These are phyloP conservation scores for Xiphophorus couchianus DNA, from an alignment of 2,113 vertebrate genomes.

Conservation along the genomic window DNA sequence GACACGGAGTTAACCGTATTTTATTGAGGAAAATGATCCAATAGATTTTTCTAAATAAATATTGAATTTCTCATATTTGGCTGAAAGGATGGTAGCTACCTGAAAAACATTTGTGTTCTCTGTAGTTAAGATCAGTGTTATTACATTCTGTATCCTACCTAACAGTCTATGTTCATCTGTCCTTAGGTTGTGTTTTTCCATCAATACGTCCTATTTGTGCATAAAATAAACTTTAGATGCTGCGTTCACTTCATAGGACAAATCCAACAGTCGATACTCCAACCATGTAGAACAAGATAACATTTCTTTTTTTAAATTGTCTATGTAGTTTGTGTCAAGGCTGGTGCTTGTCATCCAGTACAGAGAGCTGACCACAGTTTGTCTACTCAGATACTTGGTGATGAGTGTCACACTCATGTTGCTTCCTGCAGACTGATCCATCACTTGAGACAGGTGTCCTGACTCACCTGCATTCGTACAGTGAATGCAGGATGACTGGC, in stretches of 20 bases:
- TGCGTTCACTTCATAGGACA: neutral
- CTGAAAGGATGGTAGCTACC: no score
- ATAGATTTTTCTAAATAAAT: no score
- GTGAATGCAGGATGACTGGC: constrained; percentile 23
- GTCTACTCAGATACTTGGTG: constrained; percentile 6
- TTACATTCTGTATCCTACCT: no score
- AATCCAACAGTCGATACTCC: neutral
- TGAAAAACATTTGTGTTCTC: no score
- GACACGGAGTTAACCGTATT: no score
- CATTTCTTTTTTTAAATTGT: neutral
- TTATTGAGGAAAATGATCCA: no score
- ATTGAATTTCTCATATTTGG: no score
- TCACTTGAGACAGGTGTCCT: constrained; percentile 21
- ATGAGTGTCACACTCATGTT: constrained; percentile 19
- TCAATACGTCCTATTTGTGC: neutral
- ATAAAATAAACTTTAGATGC: neutral
- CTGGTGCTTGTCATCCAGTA: neutral
- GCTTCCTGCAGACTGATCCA: constrained; percentile 15
- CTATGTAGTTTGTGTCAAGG: neutral
- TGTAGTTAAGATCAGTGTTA: no score
- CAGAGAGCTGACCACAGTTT: constrained; percentile 27
- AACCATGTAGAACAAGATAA: neutral
- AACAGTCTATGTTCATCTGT: no score
- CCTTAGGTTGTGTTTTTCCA: neutral
- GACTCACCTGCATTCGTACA: constrained; percentile 35